These are phyloP conservation scores for Periplaneta americana DNA, from an alignment of 1,140 invertebrate genomes.

Conservation along the genomic window DNA sequence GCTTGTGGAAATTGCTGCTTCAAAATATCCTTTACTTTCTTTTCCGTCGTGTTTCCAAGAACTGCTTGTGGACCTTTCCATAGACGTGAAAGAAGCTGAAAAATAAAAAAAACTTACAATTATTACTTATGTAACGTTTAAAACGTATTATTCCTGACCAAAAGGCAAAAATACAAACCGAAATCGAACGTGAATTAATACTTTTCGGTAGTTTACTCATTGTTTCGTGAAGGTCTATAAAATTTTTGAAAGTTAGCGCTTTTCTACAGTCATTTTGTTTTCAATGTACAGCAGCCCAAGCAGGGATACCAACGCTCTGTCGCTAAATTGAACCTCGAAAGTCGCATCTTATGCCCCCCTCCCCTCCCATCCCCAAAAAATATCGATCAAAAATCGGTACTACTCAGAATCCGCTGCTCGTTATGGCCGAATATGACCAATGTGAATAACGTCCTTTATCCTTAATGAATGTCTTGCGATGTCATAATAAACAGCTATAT, in stretches of 20 bases:
- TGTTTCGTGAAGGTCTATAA: neutral
- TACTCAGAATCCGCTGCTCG: too few relatives aligned
- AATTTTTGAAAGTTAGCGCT: neutral
- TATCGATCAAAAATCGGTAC: too few relatives aligned
- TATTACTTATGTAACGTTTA: neutral
- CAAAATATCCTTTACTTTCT: slow-evolving; percentile 42
- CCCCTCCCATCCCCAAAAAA: too few relatives aligned
- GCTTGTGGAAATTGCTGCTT: slow-evolving; percentile 56
- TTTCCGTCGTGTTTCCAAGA: slow-evolving; percentile 24
- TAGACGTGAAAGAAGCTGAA: slow-evolving; percentile 7
- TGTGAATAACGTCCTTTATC: too few relatives aligned
- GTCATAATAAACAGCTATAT: too few relatives aligned
- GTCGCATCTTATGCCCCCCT: too few relatives aligned
- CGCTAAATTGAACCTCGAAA: too few relatives aligned
- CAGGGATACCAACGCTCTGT: too few relatives aligned
- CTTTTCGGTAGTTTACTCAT: neutral
- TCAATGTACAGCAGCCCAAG: too few relatives aligned
- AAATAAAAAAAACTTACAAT: neutral
- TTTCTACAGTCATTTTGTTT: neutral
- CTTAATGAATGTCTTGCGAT: too few relatives aligned
- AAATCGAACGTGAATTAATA: neutral
- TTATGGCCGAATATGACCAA: too few relatives aligned
- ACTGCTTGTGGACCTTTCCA: slow-evolving; percentile 6
- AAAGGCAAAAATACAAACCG: neutral
- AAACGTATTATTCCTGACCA: neutral